These are phyloP conservation scores for Sinocyclocheilus grahami DNA, from an alignment of 2,113 vertebrate species.

Conservation along the genomic window DNA sequence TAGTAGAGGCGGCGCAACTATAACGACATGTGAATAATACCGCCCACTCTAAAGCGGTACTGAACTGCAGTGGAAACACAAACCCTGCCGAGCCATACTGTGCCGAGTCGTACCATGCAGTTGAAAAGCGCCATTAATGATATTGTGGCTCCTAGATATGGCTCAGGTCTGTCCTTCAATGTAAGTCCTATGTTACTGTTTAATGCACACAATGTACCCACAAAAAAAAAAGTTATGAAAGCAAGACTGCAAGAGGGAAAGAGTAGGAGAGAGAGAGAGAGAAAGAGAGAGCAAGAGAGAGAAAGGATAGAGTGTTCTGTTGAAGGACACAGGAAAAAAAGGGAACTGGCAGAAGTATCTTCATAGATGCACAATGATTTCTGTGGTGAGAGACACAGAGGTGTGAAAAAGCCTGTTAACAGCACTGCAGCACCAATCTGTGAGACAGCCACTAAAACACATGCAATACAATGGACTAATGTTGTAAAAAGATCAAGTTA, in stretches of 20 bases:
- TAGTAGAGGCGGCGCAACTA: too few relatives aligned
- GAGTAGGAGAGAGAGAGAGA: neutral
- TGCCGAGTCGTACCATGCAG: too few relatives aligned
- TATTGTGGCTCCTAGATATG: neutral
- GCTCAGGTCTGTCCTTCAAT: neutral
- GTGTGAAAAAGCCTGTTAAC: conserved; percentile 23
- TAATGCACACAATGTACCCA: neutral
- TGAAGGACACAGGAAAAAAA: conserved; percentile 10
- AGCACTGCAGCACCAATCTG: conserved; percentile 7
- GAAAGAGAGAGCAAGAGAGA: neutral
- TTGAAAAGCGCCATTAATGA: too few relatives aligned
- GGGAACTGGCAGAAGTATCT: conserved; percentile 2
- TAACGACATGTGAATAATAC: too few relatives aligned
- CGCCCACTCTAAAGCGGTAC: too few relatives aligned
- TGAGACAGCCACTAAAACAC: neutral
- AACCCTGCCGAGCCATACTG: too few relatives aligned
- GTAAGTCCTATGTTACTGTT: neutral
- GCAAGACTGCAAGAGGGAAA: neutral
- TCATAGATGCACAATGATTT: conserved; percentile 9
- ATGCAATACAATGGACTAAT: conserved; percentile 13
- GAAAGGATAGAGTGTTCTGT: neutral
- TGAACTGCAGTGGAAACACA: too few relatives aligned
- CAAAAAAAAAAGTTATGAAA: neutral
- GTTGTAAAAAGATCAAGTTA: conserved; percentile 5
- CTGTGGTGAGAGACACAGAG: conserved; percentile 21